A percentile compares a stretch with the other conserved stretches of the same genome.
These are phyloP conservation scores for Cotesia chilonis DNA, from an alignment of 1,140 invertebrate species.

Conservation along the genomic window DNA sequence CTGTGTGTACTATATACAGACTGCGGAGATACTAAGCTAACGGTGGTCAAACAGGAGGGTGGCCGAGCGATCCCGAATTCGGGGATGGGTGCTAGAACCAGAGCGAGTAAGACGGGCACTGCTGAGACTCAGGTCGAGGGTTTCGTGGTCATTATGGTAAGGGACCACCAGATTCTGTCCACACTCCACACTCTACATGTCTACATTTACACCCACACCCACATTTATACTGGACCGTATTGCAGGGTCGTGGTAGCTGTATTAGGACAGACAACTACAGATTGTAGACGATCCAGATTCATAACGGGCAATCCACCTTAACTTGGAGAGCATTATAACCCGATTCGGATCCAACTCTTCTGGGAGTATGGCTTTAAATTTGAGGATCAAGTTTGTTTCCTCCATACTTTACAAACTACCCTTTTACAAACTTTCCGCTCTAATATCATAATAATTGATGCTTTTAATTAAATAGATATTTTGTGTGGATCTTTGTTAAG, in stretches of 20 bases:
- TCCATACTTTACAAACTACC: not conserved
- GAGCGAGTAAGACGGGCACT: no score
- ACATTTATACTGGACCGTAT: not conserved
- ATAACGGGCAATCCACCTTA: slow-evolving; percentile 27
- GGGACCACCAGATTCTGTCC: not conserved
- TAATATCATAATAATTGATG: no score
- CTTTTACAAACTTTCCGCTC: slow-evolving; percentile 6
- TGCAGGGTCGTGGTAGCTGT: no score
- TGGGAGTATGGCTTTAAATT: slow-evolving; percentile 53
- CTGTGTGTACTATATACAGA: slow-evolving; percentile 11
- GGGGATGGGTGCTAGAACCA: slow-evolving; percentile 20
- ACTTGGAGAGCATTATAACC: slow-evolving; percentile 36
- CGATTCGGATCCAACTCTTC: slow-evolving; percentile 31
- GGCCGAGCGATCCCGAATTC: slow-evolving; percentile 47
- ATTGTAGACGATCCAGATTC: not conserved
- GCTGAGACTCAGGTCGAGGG: not conserved
- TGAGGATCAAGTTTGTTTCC: not conserved
- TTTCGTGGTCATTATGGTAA: slow-evolving; percentile 21
- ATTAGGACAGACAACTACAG: not conserved
- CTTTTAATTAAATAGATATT: no score
- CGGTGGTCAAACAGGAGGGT: slow-evolving; percentile 46
- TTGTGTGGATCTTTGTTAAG: no score
- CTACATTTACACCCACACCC: not conserved
- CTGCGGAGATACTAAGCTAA: slow-evolving; percentile 3
- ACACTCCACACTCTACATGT: not conserved